These are phyloP conservation scores for Sebastes paucispinis DNA, from an alignment of 2,797 vertebrate species.

Conservation along the genomic window DNA sequence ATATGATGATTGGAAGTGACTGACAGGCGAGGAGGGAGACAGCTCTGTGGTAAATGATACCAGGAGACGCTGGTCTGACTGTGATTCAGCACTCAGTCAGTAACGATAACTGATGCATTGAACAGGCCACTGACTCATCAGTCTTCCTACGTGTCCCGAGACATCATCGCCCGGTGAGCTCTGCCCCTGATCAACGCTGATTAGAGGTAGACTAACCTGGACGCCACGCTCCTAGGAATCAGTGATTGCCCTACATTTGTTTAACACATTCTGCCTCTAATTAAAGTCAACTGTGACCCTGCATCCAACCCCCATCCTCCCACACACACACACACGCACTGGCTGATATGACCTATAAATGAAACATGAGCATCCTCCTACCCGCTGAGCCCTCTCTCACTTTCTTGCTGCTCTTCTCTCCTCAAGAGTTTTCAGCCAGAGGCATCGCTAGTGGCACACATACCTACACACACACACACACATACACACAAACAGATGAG, in stretches of 20 bases:
- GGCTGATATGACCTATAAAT: slow-evolving; percentile 52
- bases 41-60: slow-evolving; percentile 14
- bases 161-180: neutral
- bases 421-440: slow-evolving; percentile 35
- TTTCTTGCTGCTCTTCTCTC: slow-evolving; percentile 25
- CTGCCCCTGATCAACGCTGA: slow-evolving; percentile 43
- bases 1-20: slow-evolving; percentile 45
- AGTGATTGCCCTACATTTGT: slow-evolving; percentile 64
- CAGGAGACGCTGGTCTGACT: slow-evolving; percentile 8
- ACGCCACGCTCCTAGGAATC: slow-evolving; percentile 31
- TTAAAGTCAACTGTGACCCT: slow-evolving; percentile 58
- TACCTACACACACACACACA: slow-evolving; percentile 4
- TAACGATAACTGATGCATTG: slow-evolving; percentile 43
- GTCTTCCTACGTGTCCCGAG: slow-evolving; percentile 13
- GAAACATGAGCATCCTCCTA: slow-evolving; percentile 51
- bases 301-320: neutral
- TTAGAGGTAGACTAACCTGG: slow-evolving; percentile 43
- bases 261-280: slow-evolving; percentile 53
- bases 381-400: slow-evolving; percentile 6
- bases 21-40: slow-evolving; percentile 1
- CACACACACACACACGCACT: neutral
- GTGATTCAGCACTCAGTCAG: slow-evolving; percentile 38
- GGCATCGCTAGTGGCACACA: slow-evolving; percentile 6
- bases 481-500: neutral
- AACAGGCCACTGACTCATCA: slow-evolving; percentile 49